Percentiles rank a stretch among this genome's conserved stretches.
These are phyloP conservation scores for Sphaerodactylus townsendi DNA, from an alignment of 2,113 vertebrate genomes.

Conservation along the genomic window DNA sequence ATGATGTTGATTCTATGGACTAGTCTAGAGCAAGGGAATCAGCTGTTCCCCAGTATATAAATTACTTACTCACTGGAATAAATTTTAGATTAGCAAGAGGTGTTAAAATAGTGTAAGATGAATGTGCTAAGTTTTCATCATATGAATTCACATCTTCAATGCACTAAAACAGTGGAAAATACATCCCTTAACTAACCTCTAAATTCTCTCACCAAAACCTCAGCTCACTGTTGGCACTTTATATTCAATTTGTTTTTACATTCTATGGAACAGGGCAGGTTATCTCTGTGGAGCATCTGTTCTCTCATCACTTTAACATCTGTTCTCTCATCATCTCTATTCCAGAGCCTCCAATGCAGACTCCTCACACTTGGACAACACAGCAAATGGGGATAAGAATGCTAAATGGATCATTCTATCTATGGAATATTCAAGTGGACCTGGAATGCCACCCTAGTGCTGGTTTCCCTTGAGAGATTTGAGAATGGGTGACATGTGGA, in stretches of 20 bases:
- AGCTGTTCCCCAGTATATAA: background rate
- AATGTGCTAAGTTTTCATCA: background rate
- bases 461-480: too few relatives aligned
- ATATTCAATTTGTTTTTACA: background rate
- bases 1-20: constrained; percentile 14
- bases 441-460: background rate
- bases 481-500: too few relatives aligned
- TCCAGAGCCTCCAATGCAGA: background rate
- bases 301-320: background rate
- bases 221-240: background rate
- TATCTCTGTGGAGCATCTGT: background rate
- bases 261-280: background rate
- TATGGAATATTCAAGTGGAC: background rate
- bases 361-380: background rate
- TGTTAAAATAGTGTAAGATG: constrained; percentile 1
- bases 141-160: background rate
- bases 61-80: constrained; percentile 1
- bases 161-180: background rate
- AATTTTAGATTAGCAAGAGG: constrained; percentile 2
- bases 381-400: background rate
- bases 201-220: background rate
- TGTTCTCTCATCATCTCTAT: background rate
- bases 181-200: background rate
- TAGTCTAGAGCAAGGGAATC: background rate
- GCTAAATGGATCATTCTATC: too few relatives aligned